Conservation (phyloP, 2,113 vertebrate genomes). For the Potamarius usumacintae region DNA sequence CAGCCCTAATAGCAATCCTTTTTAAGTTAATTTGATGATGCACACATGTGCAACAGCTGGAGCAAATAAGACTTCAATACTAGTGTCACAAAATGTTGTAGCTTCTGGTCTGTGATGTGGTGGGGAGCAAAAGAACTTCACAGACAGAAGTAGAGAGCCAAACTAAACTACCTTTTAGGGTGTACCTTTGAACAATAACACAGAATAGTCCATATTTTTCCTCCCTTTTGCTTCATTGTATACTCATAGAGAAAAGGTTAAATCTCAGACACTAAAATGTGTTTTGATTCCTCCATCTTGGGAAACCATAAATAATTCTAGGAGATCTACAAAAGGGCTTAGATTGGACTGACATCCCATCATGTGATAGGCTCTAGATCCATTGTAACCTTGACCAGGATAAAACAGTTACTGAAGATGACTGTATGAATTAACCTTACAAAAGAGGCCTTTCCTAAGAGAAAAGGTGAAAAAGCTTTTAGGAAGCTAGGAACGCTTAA, state of each 20-base stretch:
- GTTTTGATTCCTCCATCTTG: not conserved
- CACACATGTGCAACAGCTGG: slow-evolving; percentile 72
- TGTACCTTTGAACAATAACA: not conserved
- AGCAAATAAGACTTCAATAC: slow-evolving; percentile 46
- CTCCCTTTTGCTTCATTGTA: not conserved
- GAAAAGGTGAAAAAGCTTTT: not conserved
- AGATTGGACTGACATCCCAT: not conserved
- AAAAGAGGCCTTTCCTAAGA: not conserved
- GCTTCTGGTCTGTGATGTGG: slow-evolving; percentile 24
- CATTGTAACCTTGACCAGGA: not conserved
- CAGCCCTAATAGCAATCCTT: slow-evolving; percentile 51
- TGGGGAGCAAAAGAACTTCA: not conserved
- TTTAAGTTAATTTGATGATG: slow-evolving; percentile 64
- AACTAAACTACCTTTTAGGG: not conserved
- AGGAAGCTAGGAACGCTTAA: not conserved
- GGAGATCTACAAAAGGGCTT: not conserved
- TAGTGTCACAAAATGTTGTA: slow-evolving; percentile 7
- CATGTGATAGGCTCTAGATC: not conserved
- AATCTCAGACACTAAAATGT: not conserved
- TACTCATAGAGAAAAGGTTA: not conserved
- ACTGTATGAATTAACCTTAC: not conserved
- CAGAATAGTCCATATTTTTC: not conserved
- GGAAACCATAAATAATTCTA: not conserved
- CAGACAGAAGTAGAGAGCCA: not conserved
- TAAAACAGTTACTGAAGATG: not conserved